Base-by-base conservation (phyloP, 30 jellyfish, hydroid and myxozoan genomes). In the Aurelia aurita complex sp. Pacific region DNA sequence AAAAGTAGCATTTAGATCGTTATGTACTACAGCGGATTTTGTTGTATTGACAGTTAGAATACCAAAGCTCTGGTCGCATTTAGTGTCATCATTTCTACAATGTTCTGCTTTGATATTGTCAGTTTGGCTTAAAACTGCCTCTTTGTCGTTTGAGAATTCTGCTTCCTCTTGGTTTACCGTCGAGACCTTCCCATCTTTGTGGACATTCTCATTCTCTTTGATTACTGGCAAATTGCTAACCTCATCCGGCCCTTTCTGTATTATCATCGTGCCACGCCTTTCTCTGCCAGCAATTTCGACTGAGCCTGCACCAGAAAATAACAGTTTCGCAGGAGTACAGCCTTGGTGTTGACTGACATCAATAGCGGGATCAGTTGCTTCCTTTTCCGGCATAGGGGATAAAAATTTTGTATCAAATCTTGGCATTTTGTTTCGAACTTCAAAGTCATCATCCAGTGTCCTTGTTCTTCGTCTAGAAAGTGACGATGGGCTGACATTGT, bases 201-300 rank as follows among this genome's bases (percentile, higher is more conserved):
- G 17, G 46, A 32, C 71, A 51, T 7, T 6, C 52, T 52, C 15
- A 13, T 18, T 43, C 73, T 32, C 85, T 46, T 46, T 46, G 32
- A 79, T 54, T 10, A 64, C 38, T 32, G 89, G 89, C 74, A 79
- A 61, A 46, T 19, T n/a, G 42, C 19, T 79, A 52, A 65, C 80
- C 40, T 79, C 82, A 9, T 19, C 73, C 7, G 81, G 80, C 62
- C 79, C 43, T 52, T 79, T 79, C 46, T 79, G 80, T 54, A 79
- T 15, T 1, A 79, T 79, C 34, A 79, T 79, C 62, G 89, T 79
- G 7, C 79, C 89, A 71, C 89, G 89, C 81, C 89, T 46, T 50
- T 79, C 89, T 51, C 53, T 42, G 16, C 10, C 81, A 8, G 75
- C 59, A 66, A 5, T 68, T 18, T 71, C 9, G 57, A 9, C 14